Evolutionary conservation across 2,797 vertebrate species (phyloP), one percentile per base, ranked within the genome.

Genomic region (Brachyalestes nurse): DNA sequence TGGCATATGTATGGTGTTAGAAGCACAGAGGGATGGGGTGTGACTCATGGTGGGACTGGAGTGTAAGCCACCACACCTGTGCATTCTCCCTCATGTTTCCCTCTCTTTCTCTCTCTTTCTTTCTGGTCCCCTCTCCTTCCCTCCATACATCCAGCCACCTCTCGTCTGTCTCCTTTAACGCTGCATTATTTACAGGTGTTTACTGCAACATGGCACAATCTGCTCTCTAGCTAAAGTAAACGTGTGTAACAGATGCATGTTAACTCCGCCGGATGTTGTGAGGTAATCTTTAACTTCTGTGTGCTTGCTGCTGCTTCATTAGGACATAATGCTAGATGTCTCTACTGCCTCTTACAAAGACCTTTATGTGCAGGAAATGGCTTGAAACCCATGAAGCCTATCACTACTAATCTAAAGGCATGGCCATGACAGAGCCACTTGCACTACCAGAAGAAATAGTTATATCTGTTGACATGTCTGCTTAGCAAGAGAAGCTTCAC

Each of bases 111-210:
- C 87, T 91, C 67, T 83, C 87, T 91, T 87, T 42, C 13, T 12
- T 51, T 28, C 42, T 45, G 3, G 16, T 53, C 21, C 42, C 57
- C 66, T 25, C 42, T 72, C 45, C 81, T 25, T 79, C 55, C 53
- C 69, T 72, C 45, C 21, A 67, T 87, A 86, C 85, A 82, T 89
- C 74, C 83, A 88, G 84, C 77, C 82, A 87, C 73, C 75, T 78
- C 60, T 86, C 70, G 90, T 86, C 90, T 92, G 89, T 83, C 88
- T 93, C 89, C 87, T 91, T 93, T 92, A 92, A 93, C 92, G 83
- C 93, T 93, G 91, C 91, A 94, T 95, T 93, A 94, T 93, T 94
- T 93, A 93, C 93, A 93, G 88, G 88, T 91, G 86, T 86, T 90
- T 85, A 84, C 83, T 87, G 89, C 89, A 85, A 89, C 86, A 81